Evolutionary conservation across 2,888 invertebrate genomes (phyloP), one percentile per base, ranked within the genome.

Genomic region (Poecilus cupreus): DNA sequence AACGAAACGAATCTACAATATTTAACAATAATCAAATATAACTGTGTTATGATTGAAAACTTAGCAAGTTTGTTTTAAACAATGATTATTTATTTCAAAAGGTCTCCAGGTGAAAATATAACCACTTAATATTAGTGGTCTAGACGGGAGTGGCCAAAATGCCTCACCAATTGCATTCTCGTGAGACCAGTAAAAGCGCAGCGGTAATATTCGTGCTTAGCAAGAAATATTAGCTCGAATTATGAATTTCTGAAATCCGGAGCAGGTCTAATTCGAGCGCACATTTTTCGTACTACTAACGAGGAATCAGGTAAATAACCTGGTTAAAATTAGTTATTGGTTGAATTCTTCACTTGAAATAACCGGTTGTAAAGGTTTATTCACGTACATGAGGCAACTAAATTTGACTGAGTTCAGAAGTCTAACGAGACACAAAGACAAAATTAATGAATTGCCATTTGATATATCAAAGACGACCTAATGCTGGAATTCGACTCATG

Each of bases 271-370:
- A 78, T 64, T 78, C 64, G 22, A 43, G 64, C 37, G 10, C 18
- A 68, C 22, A 57, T 57, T 64, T 78, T 78, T 78, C 16, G 64
- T 39, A 8, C 78, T 46, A 78, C 78, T 78, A 78, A 64, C 64
- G 60, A 24, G 64, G 46, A 77, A 60, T 60, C 78, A 78, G 78
- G 78, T 78, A 78, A 64, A 78, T 57, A 78, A 78, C 78, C 78
- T 78, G 64, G 46, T 64, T 78, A 60, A 64, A 60, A 78, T 78
- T 78, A 64, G 57, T 43, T 78, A 78, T 64, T 60, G 72, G 72
- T 72, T 72, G 51, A 13, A 74, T 49, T 68, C 64, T 68, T 68
- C 64, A 68, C 60, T 60, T 60, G 22, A 60, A 60, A 60, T 60
- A 60, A 60, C 60, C 60, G 24, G 60, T 60, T 24, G n/a, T 24